Percentiles rank a stretch among this genome's conserved stretches.
Conservation (phyloP, 2,113 vertebrate species). For the Notothenia coriiceps region DNA sequence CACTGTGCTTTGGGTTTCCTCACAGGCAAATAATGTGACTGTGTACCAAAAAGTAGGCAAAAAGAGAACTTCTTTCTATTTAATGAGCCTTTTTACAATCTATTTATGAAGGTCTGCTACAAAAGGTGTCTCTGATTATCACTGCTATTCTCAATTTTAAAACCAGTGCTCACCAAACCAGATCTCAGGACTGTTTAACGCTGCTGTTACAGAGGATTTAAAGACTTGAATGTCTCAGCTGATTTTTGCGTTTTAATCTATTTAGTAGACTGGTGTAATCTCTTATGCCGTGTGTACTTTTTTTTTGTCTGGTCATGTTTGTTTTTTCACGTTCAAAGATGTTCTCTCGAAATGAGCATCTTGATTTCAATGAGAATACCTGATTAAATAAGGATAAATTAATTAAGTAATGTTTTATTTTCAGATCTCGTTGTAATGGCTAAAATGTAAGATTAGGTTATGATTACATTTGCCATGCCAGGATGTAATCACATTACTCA, state of each 20-base stretch:
- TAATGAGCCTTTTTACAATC: no score
- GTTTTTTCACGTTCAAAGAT: background rate
- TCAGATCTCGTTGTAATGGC: background rate
- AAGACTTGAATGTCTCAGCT: background rate
- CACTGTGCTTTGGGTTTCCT: background rate
- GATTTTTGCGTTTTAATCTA: background rate
- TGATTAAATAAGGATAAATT: slow-evolving; percentile 1
- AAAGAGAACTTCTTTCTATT: no score
- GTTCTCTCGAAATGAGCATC: background rate
- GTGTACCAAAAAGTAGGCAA: background rate
- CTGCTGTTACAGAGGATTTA: background rate
- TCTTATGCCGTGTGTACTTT: background rate
- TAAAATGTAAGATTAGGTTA: background rate
- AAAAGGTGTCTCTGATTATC: no score
- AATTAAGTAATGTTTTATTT: background rate
- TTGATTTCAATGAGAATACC: background rate
- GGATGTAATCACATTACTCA: background rate
- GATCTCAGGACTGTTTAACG: background rate
- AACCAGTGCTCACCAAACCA: no score
- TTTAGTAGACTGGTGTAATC: background rate
- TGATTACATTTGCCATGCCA: background rate
- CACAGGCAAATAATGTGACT: background rate
- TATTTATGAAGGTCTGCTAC: no score
- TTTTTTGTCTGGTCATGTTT: background rate
- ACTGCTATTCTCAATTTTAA: no score